Evolutionary conservation across 1,140 invertebrate species (phyloP).

Genomic region (Piezodorus guildinii): DNA sequence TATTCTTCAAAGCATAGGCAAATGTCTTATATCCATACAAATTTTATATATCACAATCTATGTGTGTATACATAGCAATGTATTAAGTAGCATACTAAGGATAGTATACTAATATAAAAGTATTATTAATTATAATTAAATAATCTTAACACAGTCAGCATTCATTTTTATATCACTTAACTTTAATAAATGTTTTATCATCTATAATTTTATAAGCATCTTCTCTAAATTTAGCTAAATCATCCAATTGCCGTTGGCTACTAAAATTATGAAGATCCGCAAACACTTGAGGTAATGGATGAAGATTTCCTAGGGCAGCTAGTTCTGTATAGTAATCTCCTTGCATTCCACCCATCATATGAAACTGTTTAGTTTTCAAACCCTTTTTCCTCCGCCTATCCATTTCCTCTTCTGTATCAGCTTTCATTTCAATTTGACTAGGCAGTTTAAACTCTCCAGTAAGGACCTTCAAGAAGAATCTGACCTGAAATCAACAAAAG

Average conservation of each 20-base stretch:
- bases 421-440: constrained; percentile 48
- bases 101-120: too few relatives aligned
- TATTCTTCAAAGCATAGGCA: too few relatives aligned
- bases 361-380: constrained; percentile 25
- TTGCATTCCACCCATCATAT: constrained; percentile 27
- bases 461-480: constrained; percentile 56
- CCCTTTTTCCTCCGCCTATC: constrained; percentile 21
- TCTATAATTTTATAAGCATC: constrained; percentile 28
- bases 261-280: constrained; percentile 25
- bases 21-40: too few relatives aligned
- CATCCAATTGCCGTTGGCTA: constrained; percentile 24
- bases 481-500: constrained; percentile 38
- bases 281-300: constrained; percentile 25
- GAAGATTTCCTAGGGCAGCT: constrained; percentile 16
- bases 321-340: constrained; percentile 22
- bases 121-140: too few relatives aligned
- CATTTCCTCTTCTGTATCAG: constrained; percentile 25
- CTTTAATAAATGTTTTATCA: constrained; percentile 21
- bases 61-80: too few relatives aligned
- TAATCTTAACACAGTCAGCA: too few relatives aligned
- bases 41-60: too few relatives aligned
- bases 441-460: constrained; percentile 51
- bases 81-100: too few relatives aligned
- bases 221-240: constrained; percentile 27
- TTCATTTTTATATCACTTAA: background rate